These are phyloP conservation scores for Galbula dea DNA, from an alignment of 2,113 vertebrate species.

Conservation along the genomic window DNA sequence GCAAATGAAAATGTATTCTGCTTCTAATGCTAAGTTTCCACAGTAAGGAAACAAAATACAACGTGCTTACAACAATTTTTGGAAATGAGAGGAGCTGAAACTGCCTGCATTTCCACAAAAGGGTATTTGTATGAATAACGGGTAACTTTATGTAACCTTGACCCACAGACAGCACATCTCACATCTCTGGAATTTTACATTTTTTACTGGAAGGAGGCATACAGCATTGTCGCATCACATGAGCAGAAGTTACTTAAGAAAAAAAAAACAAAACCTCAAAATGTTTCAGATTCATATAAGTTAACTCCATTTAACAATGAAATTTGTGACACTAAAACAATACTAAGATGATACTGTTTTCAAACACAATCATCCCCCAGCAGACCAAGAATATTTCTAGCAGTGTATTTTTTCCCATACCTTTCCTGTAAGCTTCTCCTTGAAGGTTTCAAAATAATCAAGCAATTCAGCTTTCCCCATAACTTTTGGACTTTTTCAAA, in stretches of 20 bases:
- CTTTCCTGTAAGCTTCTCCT: neutral
- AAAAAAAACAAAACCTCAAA: neutral
- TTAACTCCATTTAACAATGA: neutral
- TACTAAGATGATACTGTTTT: neutral
- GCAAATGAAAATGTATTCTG: neutral
- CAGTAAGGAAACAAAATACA: neutral
- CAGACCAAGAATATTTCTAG: neutral
- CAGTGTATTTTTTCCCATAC: neutral
- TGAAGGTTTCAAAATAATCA: neutral
- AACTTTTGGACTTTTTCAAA: neutral
- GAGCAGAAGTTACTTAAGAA: neutral
- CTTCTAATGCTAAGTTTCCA: neutral
- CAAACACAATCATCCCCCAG: neutral
- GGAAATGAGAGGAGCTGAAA: neutral
- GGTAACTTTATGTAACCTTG: neutral
- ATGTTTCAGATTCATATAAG: neutral
- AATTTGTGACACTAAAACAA: neutral
- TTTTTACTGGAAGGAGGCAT: neutral
- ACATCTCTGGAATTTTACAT: neutral
- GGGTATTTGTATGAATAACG: neutral
- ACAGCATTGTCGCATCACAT: fast-evolving
- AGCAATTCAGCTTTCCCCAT: neutral
- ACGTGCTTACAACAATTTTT: neutral
- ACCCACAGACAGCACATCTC: neutral
- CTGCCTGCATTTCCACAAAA: neutral